Conservation (phyloP, 2,888 invertebrate species). For the Andricus curvator region DNA sequence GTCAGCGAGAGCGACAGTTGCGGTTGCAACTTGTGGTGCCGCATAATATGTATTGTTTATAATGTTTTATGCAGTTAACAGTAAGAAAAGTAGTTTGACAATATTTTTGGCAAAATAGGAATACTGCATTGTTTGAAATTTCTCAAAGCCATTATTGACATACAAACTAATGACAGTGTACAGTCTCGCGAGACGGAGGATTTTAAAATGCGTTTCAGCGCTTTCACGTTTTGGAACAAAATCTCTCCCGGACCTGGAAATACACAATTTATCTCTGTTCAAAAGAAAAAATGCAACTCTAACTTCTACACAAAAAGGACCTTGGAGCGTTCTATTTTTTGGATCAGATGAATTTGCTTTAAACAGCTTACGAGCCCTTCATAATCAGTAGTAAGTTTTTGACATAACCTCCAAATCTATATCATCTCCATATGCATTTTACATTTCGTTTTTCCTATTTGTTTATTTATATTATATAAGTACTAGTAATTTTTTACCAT, state of each 20-base stretch:
- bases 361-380: slow-evolving; percentile 85
- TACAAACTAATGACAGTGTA: slow-evolving; percentile 17
- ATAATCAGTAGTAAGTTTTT: slow-evolving; percentile 83
- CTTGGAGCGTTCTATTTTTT: slow-evolving; percentile 86
- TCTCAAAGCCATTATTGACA: background rate
- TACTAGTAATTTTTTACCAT: background rate
- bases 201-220: slow-evolving; percentile 43
- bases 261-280: background rate
- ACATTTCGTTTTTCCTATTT: background rate
- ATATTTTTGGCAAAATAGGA: no score
- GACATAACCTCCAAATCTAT: slow-evolving; percentile 9
- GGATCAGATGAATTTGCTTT: slow-evolving; percentile 92
- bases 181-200: slow-evolving; percentile 6
- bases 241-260: background rate
- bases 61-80: no score
- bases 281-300: slow-evolving; percentile 24
- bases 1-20: no score
- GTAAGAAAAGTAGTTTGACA: no score
- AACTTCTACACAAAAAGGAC: slow-evolving; percentile 16
- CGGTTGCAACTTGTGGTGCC: no score
- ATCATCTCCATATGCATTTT: background rate
- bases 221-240: slow-evolving; percentile 43
- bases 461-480: background rate
- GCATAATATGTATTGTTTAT: no score
- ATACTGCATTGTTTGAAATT: background rate